Evolutionary conservation across 2,888 invertebrate species (phyloP).

Genomic region (Anodontia alba): DNA sequence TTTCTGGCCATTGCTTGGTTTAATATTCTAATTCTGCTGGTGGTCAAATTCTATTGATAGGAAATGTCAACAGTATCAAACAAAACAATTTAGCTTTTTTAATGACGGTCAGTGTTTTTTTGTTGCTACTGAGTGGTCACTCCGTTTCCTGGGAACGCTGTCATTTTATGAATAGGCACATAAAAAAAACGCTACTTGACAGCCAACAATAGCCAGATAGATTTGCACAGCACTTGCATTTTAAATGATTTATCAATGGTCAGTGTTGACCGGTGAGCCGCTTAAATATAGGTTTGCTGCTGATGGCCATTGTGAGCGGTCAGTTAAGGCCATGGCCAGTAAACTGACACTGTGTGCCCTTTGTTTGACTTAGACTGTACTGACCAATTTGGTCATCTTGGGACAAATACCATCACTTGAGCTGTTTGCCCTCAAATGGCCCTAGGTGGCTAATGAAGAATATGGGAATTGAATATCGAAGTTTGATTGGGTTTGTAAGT

Average conservation of each 20-base stretch:
- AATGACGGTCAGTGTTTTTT: conserved; percentile 54
- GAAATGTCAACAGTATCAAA: conserved; percentile 52
- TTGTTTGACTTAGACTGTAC: conserved; percentile 28
- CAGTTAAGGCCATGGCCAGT: conserved; percentile 49
- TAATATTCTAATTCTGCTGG: background rate
- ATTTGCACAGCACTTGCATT: conserved; percentile 13
- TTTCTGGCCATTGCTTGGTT: too few species aligned
- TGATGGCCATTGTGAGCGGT: conserved; percentile 7
- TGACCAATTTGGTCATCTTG: conserved; percentile 42
- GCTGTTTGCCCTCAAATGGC: background rate
- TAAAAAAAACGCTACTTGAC: conserved; percentile 40
- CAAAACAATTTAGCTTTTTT: conserved; percentile 54
- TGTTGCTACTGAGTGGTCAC: conserved; percentile 48
- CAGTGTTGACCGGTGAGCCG: conserved; percentile 16
- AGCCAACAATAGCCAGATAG: conserved; percentile 45
- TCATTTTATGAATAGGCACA: conserved; percentile 29
- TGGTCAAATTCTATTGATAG: conserved; percentile 33
- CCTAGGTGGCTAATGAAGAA: conserved; percentile 1
- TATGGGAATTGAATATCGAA: conserved; percentile 7
- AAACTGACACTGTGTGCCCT: conserved; percentile 50
- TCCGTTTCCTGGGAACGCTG: conserved; percentile 54
- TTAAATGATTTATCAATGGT: conserved; percentile 8
- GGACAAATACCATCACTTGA: conserved; percentile 28
- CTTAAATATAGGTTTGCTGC: conserved; percentile 23
- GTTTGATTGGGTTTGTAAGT: background rate